Evolutionary conservation across 1,140 invertebrate genomes (phyloP).

Genomic region (Leguminivora glycinivorella): DNA sequence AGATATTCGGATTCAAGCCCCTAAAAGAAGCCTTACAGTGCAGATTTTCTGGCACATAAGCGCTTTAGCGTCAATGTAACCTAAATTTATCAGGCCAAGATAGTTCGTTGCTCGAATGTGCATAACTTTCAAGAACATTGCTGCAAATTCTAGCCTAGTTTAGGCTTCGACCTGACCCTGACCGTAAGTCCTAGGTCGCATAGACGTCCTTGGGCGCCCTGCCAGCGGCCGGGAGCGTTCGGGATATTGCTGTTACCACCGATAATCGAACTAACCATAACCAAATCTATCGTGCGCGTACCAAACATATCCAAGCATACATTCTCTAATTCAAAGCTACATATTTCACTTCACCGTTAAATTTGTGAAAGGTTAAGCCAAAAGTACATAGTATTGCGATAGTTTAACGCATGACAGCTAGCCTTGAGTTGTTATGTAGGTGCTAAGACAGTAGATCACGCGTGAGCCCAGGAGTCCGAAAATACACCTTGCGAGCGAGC

Average conservation of each 20-base stretch:
- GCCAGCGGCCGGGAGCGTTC: constrained; percentile 47
- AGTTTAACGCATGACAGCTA: constrained; percentile 10
- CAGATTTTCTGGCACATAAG: not conserved
- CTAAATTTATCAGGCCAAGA: not conserved
- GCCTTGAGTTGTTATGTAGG: constrained; percentile 18
- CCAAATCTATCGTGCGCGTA: not conserved
- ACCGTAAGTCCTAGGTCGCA: constrained; percentile 64
- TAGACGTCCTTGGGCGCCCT: constrained; percentile 67
- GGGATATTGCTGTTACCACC: constrained; percentile 57
- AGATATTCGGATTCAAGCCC: no score
- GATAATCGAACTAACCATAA: constrained; percentile 33
- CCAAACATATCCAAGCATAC: not conserved
- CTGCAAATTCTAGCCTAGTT: constrained; percentile 27
- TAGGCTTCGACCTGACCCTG: constrained; percentile 49
- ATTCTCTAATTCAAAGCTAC: not conserved
- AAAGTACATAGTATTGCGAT: constrained; percentile 9
- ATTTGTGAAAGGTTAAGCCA: not conserved
- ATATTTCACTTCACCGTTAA: constrained; percentile 9
- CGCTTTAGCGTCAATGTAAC: not conserved
- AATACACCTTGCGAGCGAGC: constrained; percentile 42
- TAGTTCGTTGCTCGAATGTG: not conserved
- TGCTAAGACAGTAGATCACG: constrained; percentile 8
- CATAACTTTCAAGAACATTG: constrained; percentile 13
- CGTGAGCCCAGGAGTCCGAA: constrained; percentile 39
- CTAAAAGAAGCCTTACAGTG: no score